Conservation (phyloP, 2,888 invertebrate genomes). For the Cheilosia variabilis region DNA sequence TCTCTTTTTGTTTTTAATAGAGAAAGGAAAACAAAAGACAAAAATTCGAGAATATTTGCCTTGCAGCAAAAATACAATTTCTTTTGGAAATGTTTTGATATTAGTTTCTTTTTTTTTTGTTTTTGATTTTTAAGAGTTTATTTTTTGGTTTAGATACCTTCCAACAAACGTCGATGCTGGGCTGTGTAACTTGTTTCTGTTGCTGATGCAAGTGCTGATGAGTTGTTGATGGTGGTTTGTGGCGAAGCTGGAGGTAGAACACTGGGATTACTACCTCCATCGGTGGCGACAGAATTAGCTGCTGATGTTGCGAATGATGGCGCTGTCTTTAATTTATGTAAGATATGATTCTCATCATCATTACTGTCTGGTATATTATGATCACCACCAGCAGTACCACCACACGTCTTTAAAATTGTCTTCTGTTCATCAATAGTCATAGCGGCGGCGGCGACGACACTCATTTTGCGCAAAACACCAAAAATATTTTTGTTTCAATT, state of each 20-base stretch:
- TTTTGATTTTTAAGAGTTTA: constrained; percentile 71
- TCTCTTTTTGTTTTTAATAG: constrained; percentile 4
- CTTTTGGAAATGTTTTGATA: constrained; percentile 63
- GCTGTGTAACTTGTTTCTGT: constrained; percentile 79
- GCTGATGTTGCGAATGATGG: constrained; percentile 76
- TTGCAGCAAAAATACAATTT: constrained; percentile 53
- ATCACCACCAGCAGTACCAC: constrained; percentile 67
- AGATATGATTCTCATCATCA: constrained; percentile 77
- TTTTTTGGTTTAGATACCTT: constrained; percentile 82
- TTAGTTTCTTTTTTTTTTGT: constrained; percentile 75
- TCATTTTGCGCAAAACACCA: constrained; percentile 71
- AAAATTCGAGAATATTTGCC: constrained; percentile 54
- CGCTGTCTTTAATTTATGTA: constrained; percentile 77
- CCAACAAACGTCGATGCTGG: constrained; percentile 83
- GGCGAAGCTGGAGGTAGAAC: constrained; percentile 65
- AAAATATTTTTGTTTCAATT: constrained; percentile 47
- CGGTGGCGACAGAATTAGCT: constrained; percentile 55
- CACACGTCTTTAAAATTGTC: constrained; percentile 82
- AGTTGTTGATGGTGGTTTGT: constrained; percentile 59
- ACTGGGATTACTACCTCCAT: constrained; percentile 56
- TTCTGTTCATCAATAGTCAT: constrained; percentile 84
- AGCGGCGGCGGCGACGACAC: constrained; percentile 81
- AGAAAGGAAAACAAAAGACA: constrained; percentile 33
- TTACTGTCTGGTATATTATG: constrained; percentile 63
- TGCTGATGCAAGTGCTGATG: constrained; percentile 76